These are phyloP conservation scores for Ptychochromis oligacanthus DNA, from an alignment of 2,113 vertebrate species.

Conservation along the genomic window DNA sequence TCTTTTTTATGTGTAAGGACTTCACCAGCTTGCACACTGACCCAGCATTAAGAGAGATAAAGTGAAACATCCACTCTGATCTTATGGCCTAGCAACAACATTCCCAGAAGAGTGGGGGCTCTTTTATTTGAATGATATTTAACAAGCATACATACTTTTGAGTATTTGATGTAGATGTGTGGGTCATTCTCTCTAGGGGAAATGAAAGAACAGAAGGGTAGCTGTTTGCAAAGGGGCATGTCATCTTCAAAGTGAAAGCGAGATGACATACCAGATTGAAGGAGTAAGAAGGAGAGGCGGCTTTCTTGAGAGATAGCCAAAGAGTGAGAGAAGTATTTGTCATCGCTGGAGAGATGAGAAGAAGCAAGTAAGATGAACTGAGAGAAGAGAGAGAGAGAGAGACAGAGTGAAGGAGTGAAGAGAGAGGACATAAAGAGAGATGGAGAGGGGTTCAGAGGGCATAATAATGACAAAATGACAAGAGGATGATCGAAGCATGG, in stretches of 20 bases:
- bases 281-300: slow-evolving; percentile 21
- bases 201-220: slow-evolving; percentile 7
- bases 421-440: slow-evolving; percentile 32
- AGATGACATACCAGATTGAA: slow-evolving; percentile 36
- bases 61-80: not conserved
- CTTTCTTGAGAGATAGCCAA: slow-evolving; percentile 44
- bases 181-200: not conserved
- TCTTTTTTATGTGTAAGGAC: not conserved
- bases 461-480: slow-evolving; percentile 76
- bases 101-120: not conserved
- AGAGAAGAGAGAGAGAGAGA: slow-evolving; percentile 33
- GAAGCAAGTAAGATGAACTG: slow-evolving; percentile 32
- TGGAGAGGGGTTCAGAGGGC: slow-evolving; percentile 56
- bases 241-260: slow-evolving; percentile 38
- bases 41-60: not conserved
- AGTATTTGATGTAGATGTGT: not conserved
- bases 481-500: slow-evolving; percentile 69
- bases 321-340: slow-evolving; percentile 61
- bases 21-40: not conserved
- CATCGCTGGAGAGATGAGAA: slow-evolving; percentile 41
- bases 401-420: slow-evolving; percentile 3
- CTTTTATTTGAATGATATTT: not conserved
- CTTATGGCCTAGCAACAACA: not conserved
- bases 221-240: slow-evolving; percentile 7
- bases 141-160: not conserved